phyloP scores from a whole-genome alignment of 2,113 vertebrate species.

The Taurulus bubalis region DNA sequence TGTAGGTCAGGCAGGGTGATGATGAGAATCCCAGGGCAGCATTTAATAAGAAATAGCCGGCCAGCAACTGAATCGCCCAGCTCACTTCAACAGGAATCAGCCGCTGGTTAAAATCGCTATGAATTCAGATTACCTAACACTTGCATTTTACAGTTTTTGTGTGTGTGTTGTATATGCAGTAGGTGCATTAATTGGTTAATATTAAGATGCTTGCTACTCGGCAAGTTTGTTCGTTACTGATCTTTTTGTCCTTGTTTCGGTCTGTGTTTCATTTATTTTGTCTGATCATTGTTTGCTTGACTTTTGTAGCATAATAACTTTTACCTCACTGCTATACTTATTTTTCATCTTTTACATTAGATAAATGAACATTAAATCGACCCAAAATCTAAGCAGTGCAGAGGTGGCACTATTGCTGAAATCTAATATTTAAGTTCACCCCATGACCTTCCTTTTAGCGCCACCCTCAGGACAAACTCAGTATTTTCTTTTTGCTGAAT shows the following conservation, averaged over 20 bases:
- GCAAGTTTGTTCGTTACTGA: background rate
- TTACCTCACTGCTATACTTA: background rate
- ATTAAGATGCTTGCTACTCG: background rate
- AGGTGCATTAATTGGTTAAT: background rate
- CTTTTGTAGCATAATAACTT: slow-evolving; percentile 8
- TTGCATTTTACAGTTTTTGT: background rate
- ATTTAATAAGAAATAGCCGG: slow-evolving; percentile 40
- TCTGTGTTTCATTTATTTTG: background rate
- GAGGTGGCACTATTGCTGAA: slow-evolving; percentile 1
- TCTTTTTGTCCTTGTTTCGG: background rate
- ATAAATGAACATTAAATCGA: background rate
- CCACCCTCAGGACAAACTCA: slow-evolving; percentile 30
- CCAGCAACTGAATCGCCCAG: slow-evolving; percentile 2
- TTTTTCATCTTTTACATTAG: background rate
- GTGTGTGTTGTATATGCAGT: background rate
- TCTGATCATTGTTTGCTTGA: background rate
- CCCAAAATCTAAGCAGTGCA: background rate
- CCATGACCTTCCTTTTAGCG: slow-evolving; percentile 19
- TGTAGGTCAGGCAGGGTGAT: slow-evolving; percentile 66
- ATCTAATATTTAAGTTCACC: background rate
- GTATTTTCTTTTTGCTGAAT: background rate
- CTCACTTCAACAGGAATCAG: slow-evolving; percentile 20
- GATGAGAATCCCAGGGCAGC: slow-evolving; percentile 74
- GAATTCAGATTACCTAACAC: background rate
- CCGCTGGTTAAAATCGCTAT: background rate